Evolutionary conservation across 2,797 vertebrate genomes (phyloP).

Genomic region (Caiman crocodilus): DNA sequence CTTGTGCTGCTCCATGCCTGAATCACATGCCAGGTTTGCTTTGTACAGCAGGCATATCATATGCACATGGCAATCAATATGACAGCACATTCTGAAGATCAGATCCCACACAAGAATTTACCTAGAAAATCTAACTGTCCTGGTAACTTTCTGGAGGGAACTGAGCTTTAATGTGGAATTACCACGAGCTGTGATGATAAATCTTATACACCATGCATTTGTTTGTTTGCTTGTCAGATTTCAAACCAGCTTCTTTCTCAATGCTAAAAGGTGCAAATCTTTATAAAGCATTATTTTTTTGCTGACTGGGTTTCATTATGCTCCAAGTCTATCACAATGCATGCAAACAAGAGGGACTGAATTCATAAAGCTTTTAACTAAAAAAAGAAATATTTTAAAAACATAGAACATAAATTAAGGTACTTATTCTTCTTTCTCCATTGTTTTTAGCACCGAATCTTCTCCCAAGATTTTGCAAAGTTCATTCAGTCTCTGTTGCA

Average conservation of each 20-base stretch:
- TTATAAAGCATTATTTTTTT: slow-evolving; percentile 70
- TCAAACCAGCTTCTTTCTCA: slow-evolving; percentile 55
- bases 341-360: slow-evolving; percentile 76
- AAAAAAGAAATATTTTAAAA: slow-evolving; percentile 72
- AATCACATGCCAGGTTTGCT: slow-evolving; percentile 18
- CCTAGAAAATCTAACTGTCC: slow-evolving; percentile 55
- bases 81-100: slow-evolving; percentile 60
- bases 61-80: slow-evolving; percentile 49
- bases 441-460: slow-evolving; percentile 95
- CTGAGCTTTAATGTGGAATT: slow-evolving; percentile 70
- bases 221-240: slow-evolving; percentile 69
- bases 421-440: slow-evolving; percentile 78
- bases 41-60: slow-evolving; percentile 68
- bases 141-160: slow-evolving; percentile 53
- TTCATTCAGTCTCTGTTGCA: slow-evolving; percentile 97
- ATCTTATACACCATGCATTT: slow-evolving; percentile 51
- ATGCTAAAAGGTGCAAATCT: slow-evolving; percentile 53
- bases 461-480: slow-evolving; percentile 97
- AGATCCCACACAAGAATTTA: slow-evolving; percentile 46
- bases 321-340: slow-evolving; percentile 74
- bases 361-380: slow-evolving; percentile 68
- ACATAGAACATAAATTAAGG: slow-evolving; percentile 70
- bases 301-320: slow-evolving; percentile 55
- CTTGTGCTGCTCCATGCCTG: slow-evolving; percentile 60
- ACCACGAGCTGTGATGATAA: slow-evolving; percentile 58